These are phyloP conservation scores for Pipa parva DNA, from an alignment of 2,113 vertebrate species.

Conservation along the genomic window DNA sequence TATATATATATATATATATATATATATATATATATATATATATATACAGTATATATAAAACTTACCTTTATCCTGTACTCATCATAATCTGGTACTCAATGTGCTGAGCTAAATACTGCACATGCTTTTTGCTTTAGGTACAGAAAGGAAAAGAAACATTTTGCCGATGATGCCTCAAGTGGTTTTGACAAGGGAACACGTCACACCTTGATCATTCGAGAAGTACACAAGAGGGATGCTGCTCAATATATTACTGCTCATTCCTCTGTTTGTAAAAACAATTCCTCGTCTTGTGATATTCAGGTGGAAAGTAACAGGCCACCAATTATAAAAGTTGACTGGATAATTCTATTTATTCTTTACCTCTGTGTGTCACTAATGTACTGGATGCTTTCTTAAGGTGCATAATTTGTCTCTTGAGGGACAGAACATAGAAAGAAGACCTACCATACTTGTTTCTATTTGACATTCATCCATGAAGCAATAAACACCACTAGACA, in stretches of 20 bases:
- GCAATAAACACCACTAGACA: background rate
- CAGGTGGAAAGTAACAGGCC: slow-evolving; percentile 69
- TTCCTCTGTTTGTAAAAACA: slow-evolving; percentile 58
- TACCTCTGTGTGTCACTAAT: slow-evolving; percentile 73
- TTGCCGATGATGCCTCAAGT: slow-evolving; percentile 68
- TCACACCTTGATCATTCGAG: slow-evolving; percentile 71
- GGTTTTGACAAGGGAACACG: slow-evolving; percentile 75
- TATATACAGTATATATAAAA: too few relatives aligned
- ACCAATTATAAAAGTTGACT: slow-evolving; percentile 66
- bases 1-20: too few relatives aligned
- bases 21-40: too few relatives aligned
- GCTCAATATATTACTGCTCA: slow-evolving; percentile 69
- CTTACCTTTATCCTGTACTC: too few relatives aligned
- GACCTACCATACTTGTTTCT: too few relatives aligned
- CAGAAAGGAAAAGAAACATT: slow-evolving; percentile 76
- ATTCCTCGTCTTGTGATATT: slow-evolving; percentile 67
- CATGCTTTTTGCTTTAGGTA: slow-evolving; percentile 82
- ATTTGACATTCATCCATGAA: background rate
- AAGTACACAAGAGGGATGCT: slow-evolving; percentile 64
- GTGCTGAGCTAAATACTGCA: too few relatives aligned
- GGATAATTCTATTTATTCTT: slow-evolving; percentile 72
- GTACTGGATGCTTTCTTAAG: slow-evolving; percentile 63
- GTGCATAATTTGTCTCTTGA: background rate
- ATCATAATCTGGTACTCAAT: too few relatives aligned
- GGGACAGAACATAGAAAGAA: background rate